Evolutionary conservation across 2,888 invertebrate genomes (phyloP), one percentile per base, ranked within the genome.

Genomic region (Strigamia maritima): DNA sequence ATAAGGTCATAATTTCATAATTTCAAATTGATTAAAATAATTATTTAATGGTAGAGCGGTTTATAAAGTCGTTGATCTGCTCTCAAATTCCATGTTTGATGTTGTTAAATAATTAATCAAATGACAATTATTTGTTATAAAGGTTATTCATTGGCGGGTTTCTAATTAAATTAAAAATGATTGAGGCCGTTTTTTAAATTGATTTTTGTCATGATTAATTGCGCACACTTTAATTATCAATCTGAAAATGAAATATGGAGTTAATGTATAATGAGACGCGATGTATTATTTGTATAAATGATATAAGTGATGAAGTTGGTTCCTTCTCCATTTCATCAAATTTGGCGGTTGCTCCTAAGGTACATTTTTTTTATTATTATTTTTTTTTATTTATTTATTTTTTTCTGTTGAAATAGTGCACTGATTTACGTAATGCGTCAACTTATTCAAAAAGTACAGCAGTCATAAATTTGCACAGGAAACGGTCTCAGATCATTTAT

Each of bases 391-490:
- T 35, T 35, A 35, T 35, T 35, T n/a, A n/a, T 35, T 35, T 35
- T 35, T 3, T 35, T 35, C 6, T 35, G 6, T 35, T 31, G 2
- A 31, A 35, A 35, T 35, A 35, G 10, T 54, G 54, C 54, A 54
- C 26, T 70, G 70, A 70, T 70, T 70, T 70, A 70, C 28, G 70
- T 70, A 70, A 70, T 28, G 28, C 26, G 70, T 70, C 70, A 26
- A 70, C 24, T 70, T 28, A 70, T 26, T 70, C 70, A 70, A 70
- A n/a, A 70, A 70, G 26, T 70, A 28, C 70, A 28, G 14, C 70
- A 26, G 26, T n/a, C 70, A 70, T 70, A 70, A 70, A 70, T 70
- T 70, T 28, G 1, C 28, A 70, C 16, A 22, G 54, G 6, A 54
- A 54, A 54, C 54, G 19, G 54, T 54, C 54, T 19, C 54, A 54